These are phyloP conservation scores for Hormiphora californensis DNA, from an alignment of 37 sponge, comb jelly and placozoan species.

Conservation along the genomic window DNA sequence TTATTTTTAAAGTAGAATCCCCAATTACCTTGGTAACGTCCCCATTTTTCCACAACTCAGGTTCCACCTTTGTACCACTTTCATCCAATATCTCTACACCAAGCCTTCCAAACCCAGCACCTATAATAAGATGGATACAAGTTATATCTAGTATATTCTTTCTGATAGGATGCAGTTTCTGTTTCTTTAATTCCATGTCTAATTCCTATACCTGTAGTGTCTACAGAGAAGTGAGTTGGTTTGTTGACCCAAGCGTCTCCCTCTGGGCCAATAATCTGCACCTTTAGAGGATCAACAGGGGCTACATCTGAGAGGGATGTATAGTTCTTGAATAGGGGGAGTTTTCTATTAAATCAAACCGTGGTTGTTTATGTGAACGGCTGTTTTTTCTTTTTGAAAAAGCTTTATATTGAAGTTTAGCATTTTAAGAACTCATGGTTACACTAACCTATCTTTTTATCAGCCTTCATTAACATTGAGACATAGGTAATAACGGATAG, in stretches of 20 bases:
- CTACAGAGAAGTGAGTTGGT: not conserved
- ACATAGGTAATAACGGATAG: constrained; percentile 95
- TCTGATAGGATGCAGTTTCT: too few species aligned
- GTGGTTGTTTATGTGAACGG: too few species aligned
- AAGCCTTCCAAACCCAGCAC: constrained; percentile 2
- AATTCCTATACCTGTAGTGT: constrained; percentile 3
- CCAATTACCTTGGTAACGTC: constrained; percentile 45
- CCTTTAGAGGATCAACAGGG: constrained; percentile 63
- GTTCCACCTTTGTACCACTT: not conserved
- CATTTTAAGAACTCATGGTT: not conserved
- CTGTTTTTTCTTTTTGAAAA: too few species aligned
- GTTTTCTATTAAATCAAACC: too few species aligned
- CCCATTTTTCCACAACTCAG: constrained; percentile 36
- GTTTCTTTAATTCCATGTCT: too few species aligned
- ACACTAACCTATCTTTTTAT: constrained; percentile 68
- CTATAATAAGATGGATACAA: too few species aligned
- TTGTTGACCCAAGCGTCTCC: constrained; percentile 66
- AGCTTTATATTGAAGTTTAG: too few species aligned
- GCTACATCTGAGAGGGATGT: constrained; percentile 50
- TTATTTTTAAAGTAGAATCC: too few species aligned
- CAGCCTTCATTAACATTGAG: constrained; percentile 81
- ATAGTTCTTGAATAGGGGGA: too few species aligned
- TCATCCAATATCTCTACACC: not conserved
- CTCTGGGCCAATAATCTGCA: constrained; percentile 79
- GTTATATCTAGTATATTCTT: too few species aligned